These are phyloP conservation scores for Psephotus haematonotus DNA, from an alignment of 2,113 vertebrate species.

Conservation along the genomic window DNA sequence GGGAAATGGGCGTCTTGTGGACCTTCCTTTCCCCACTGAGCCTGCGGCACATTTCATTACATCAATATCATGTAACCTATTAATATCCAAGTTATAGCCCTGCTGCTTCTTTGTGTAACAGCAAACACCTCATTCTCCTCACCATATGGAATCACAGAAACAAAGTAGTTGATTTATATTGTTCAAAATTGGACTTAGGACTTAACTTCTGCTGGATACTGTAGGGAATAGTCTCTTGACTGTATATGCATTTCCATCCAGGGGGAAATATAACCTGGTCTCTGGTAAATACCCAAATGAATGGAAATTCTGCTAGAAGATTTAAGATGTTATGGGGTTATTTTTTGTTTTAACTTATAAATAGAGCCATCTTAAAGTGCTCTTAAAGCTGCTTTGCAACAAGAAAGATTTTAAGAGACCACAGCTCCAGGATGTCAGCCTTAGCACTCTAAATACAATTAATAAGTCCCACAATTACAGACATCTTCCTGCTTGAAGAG, in stretches of 20 bases:
- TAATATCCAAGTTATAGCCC: not conserved
- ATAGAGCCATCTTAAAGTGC: conserved; percentile 26
- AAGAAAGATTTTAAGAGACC: conserved; percentile 33
- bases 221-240: not conserved
- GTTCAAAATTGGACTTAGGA: not conserved
- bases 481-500: conserved; percentile 21
- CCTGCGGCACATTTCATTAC: not conserved
- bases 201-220: not conserved
- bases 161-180: not conserved
- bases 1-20: no score
- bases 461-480: conserved; percentile 16
- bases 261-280: not conserved
- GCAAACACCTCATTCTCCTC: not conserved
- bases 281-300: not conserved
- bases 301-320: not conserved
- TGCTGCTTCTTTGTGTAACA: not conserved
- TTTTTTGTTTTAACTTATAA: not conserved
- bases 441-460: not conserved
- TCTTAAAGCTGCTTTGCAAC: conserved; percentile 5
- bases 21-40: not conserved
- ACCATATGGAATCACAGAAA: not conserved
- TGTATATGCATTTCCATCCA: not conserved
- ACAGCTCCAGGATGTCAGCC: conserved; percentile 32
- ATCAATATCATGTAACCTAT: not conserved
- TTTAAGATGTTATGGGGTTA: not conserved